A percentile compares a stretch with the other conserved stretches of the same genome.
phyloP scores from a whole-genome alignment of 2,888 invertebrate genomes.

The Drosophila planitibia region DNA sequence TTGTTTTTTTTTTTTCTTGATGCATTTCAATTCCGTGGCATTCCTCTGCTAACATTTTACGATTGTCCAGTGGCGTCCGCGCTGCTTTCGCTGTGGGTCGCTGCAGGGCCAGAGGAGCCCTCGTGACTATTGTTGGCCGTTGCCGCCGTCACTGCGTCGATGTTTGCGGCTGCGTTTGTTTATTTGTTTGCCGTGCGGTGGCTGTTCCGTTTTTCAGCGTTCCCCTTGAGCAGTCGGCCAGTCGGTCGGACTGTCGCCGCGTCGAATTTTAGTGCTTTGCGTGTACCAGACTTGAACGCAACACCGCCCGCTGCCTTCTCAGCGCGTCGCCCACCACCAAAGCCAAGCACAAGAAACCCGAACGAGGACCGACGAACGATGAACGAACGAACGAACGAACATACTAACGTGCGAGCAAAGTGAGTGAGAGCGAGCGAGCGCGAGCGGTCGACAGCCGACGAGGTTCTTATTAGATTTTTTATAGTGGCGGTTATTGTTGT shows the following conservation, averaged over 20 bases:
- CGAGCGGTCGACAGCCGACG: slow-evolving; percentile 39
- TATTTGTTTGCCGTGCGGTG: slow-evolving; percentile 60
- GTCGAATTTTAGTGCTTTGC: slow-evolving; percentile 68
- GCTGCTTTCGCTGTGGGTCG: slow-evolving; percentile 6
- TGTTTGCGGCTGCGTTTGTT: slow-evolving; percentile 72
- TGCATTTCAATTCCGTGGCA: slow-evolving; percentile 37
- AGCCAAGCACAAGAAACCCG: slow-evolving; percentile 29
- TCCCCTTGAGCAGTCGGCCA: slow-evolving; percentile 52
- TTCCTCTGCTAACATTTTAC: slow-evolving; percentile 26
- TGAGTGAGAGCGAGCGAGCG: slow-evolving; percentile 11
- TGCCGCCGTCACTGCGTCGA: slow-evolving; percentile 53
- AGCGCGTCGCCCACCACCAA: slow-evolving; percentile 43
- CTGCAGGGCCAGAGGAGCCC: slow-evolving; percentile 9
- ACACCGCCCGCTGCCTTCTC: slow-evolving; percentile 51
- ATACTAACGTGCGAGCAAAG: slow-evolving; percentile 9
- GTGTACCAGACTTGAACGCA: slow-evolving; percentile 72
- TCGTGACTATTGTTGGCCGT: slow-evolving; percentile 5
- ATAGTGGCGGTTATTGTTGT: slow-evolving; percentile 51
- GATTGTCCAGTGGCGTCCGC: slow-evolving; percentile 43
- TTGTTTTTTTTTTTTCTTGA: slow-evolving; percentile 20
- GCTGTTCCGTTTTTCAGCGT: slow-evolving; percentile 57
- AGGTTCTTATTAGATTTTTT: slow-evolving; percentile 74
- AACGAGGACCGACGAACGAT: slow-evolving; percentile 25
- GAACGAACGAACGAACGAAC: slow-evolving; percentile 24
- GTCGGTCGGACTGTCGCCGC: slow-evolving; percentile 54